Base-by-base conservation (phyloP, 2,888 invertebrate genomes). In the Drosophila macrospina region DNA sequence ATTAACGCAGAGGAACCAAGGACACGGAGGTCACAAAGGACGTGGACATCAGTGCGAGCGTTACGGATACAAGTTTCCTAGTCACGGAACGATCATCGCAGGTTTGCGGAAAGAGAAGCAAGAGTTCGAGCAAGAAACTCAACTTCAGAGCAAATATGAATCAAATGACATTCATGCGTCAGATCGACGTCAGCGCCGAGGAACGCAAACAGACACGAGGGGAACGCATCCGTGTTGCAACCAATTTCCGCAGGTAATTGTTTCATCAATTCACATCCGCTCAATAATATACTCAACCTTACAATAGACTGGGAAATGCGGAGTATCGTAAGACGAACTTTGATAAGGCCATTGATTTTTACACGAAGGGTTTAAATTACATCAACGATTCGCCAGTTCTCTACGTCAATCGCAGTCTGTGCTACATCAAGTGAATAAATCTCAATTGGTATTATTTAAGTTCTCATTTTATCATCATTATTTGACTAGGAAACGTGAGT, bases 161-260 rank as follows among this genome's bases (percentile, higher is more conserved):
- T 34, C 59, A 64, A 41, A 64, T 75, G 39, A 42, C 73, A 2
- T 66, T 59, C n/a, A 75, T 78, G 80, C 64, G 63, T 0, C 82
- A 86, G 16, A 66, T 86, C 1, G 75, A 78, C 10, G 36, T 39
- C 0, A 48, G 5, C 0, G 20, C 8, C 0, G 42, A 36, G n/a
- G 20, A 59, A 0, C 78, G 69, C 0, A 7, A 0, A 0, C n/a
- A n/a, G 1, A 69, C 68, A 2, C 62, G 60, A 0, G 0, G 1
- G 0, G 64, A 83, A n/a, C 78, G 80, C 5, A 8, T 60, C 5
- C 28, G 16, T 52, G 28, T 50, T 0, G 86, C 81, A 1, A 73
- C 52, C 0, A 78, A 62, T 39, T 83, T 60, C 47, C 78, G 86
- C 45, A 73, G 66, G 81, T 80, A 16, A 39, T 2, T n/a, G 0